Evolutionary conservation across 2,113 vertebrate genomes (phyloP).

Genomic region (Caranx ignobilis): DNA sequence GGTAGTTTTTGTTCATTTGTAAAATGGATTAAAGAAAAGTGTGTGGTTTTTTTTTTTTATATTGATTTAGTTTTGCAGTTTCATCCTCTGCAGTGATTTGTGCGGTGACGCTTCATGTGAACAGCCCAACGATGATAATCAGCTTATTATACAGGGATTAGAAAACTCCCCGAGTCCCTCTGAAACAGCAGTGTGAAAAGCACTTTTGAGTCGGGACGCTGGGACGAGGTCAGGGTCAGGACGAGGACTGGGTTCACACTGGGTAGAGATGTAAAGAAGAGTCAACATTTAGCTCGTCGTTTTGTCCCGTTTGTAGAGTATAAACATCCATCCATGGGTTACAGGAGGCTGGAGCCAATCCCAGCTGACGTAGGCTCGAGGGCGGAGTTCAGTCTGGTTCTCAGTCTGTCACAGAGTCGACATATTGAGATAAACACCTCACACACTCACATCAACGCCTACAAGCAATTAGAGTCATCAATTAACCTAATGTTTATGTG

Average conservation of each 20-base stretch:
- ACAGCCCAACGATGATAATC: slow-evolving; percentile 48
- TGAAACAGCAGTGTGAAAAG: slow-evolving; percentile 33
- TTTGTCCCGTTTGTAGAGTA: background rate
- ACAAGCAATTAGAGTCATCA: too few species aligned
- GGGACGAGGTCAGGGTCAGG: slow-evolving; percentile 20
- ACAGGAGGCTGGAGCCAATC: too few species aligned
- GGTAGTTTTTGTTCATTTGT: background rate
- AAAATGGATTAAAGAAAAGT: background rate
- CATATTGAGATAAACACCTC: too few species aligned
- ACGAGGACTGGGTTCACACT: background rate
- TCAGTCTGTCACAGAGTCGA: too few species aligned
- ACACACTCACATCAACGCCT: too few species aligned
- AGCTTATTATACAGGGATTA: slow-evolving; percentile 47
- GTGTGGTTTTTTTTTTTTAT: background rate
- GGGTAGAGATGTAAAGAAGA: background rate
- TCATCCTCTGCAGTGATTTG: slow-evolving; percentile 21
- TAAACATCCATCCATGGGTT: background rate
- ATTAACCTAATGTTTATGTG: too few species aligned
- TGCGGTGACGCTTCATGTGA: slow-evolving; percentile 21
- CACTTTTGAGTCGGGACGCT: slow-evolving; percentile 1
- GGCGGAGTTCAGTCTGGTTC: too few species aligned
- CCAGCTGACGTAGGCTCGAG: too few species aligned
- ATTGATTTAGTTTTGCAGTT: slow-evolving; percentile 15
- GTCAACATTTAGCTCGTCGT: background rate
- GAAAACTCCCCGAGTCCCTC: slow-evolving; percentile 34